Percentiles rank a stretch among this genome's conserved stretches.
These are phyloP conservation scores for Antitype chi DNA, from an alignment of 2,888 invertebrate species.

Conservation along the genomic window DNA sequence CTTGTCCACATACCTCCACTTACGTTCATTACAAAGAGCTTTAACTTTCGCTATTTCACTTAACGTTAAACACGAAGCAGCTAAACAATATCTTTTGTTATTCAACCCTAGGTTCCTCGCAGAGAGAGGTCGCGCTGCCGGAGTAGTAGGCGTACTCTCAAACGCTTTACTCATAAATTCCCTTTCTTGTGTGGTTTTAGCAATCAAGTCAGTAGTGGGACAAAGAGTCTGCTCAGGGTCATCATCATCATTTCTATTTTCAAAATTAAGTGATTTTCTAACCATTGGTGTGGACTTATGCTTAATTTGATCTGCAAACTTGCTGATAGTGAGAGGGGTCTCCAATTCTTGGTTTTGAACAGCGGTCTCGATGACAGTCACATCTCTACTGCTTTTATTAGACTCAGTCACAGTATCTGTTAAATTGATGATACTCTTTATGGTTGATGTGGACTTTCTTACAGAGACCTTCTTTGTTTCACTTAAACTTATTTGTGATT, in stretches of 20 bases:
- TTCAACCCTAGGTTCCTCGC: conserved; percentile 58
- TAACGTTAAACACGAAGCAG: conserved; percentile 80
- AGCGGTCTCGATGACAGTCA: conserved; percentile 70
- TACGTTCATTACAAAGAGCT: conserved; percentile 74
- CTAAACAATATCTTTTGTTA: conserved; percentile 74
- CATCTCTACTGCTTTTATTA: conserved; percentile 69
- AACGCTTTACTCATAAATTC: conserved; percentile 85
- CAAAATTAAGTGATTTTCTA: conserved; percentile 84
- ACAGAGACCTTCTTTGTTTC: conserved; percentile 55
- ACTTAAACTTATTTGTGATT: conserved; percentile 64
- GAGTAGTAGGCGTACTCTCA: conserved; percentile 74
- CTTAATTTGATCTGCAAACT: conserved; percentile 82
- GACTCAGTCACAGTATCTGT: conserved; percentile 74
- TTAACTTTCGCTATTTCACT: conserved; percentile 76
- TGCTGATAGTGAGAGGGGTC: conserved; percentile 82
- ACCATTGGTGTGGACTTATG: conserved; percentile 86
- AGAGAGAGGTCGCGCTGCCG: conserved; percentile 61
- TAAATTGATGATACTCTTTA: conserved; percentile 75
- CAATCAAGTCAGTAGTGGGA: conserved; percentile 72
- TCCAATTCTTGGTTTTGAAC: conserved; percentile 71
- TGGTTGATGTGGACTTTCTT: conserved; percentile 55
- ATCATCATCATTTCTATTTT: conserved; percentile 69
- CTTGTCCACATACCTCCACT: conserved; percentile 80
- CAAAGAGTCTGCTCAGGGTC: conserved; percentile 81
- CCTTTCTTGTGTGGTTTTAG: conserved; percentile 83